phyloP scores from a whole-genome alignment of 2,888 invertebrate species.

The Anthophora plumipes region DNA sequence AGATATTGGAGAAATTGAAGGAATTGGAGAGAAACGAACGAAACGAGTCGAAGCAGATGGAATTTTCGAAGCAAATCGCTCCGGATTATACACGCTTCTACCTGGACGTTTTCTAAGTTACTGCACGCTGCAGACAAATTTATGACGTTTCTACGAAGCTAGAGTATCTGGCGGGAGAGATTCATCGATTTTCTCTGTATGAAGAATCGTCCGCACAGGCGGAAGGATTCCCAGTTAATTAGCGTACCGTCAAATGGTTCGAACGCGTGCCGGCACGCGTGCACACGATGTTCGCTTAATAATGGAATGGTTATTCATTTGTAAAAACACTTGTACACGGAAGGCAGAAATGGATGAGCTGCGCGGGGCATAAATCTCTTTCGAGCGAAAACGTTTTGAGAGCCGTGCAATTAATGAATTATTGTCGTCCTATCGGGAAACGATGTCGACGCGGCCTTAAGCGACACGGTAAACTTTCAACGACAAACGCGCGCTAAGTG shows the following conservation, averaged over 20 bases:
- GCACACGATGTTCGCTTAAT: neutral
- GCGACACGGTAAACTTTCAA: slow-evolving; percentile 42
- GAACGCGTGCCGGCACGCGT: neutral
- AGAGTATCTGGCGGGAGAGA: too few relatives aligned
- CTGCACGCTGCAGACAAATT: slow-evolving; percentile 9
- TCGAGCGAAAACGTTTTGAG: slow-evolving; percentile 20
- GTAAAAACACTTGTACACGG: neutral
- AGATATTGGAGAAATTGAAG: neutral
- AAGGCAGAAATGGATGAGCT: neutral
- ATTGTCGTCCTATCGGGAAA: slow-evolving; percentile 10
- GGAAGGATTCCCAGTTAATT: slow-evolving; percentile 21
- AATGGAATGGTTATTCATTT: neutral
- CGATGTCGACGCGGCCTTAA: slow-evolving; percentile 31
- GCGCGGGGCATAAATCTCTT: neutral
- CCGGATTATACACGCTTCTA: neutral
- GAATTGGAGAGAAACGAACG: neutral
- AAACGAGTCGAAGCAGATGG: neutral
- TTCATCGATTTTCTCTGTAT: neutral
- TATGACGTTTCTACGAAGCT: slow-evolving; percentile 13
- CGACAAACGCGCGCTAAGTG: slow-evolving; percentile 28
- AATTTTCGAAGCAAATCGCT: slow-evolving; percentile 1
- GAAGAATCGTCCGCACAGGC: neutral
- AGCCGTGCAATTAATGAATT: slow-evolving; percentile 36
- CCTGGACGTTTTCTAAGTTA: neutral
- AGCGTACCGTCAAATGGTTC: neutral